A percentile compares a stretch with the other conserved stretches of the same genome.
These are phyloP conservation scores for Drosophila subpulchrella DNA, from an alignment of 1,140 invertebrate species.

Conservation along the genomic window DNA sequence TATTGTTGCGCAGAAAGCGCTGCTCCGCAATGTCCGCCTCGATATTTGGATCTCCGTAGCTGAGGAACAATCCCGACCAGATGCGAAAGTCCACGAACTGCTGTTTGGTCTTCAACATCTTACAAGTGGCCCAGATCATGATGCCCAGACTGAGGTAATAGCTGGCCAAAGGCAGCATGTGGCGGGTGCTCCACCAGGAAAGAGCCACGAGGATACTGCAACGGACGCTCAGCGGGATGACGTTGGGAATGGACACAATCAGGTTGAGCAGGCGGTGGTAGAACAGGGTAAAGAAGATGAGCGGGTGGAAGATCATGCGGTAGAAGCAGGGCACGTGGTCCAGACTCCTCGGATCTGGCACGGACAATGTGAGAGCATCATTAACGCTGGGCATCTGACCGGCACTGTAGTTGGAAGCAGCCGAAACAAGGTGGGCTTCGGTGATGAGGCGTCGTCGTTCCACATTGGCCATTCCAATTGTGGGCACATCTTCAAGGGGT, in stretches of 20 bases:
- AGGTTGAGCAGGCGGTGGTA: slow-evolving; percentile 89
- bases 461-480: slow-evolving; percentile 42
- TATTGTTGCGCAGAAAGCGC: slow-evolving; percentile 92
- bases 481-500: slow-evolving; percentile 51
- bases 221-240: slow-evolving; percentile 87
- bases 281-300: slow-evolving; percentile 88
- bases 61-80: slow-evolving; percentile 92
- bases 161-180: slow-evolving; percentile 55
- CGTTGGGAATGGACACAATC: slow-evolving; percentile 87
- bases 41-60: slow-evolving; percentile 88
- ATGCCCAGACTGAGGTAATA: slow-evolving; percentile 88
- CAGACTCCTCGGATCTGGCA: slow-evolving; percentile 87
- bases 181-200: slow-evolving; percentile 87
- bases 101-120: slow-evolving; percentile 91
- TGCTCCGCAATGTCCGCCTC: slow-evolving; percentile 92
- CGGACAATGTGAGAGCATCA: slow-evolving; percentile 89
- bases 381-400: slow-evolving; percentile 92
- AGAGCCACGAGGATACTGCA: slow-evolving; percentile 87
- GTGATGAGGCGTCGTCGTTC: slow-evolving; percentile 86
- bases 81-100: slow-evolving; percentile 90
- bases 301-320: slow-evolving; percentile 89
- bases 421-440: slow-evolving; percentile 91
- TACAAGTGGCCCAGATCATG: slow-evolving; percentile 91
- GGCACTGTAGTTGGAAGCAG: slow-evolving; percentile 91
- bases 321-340: slow-evolving; percentile 90